These are phyloP conservation scores for Clarias platycephalus DNA, from an alignment of 2,797 vertebrate species.

Conservation along the genomic window DNA sequence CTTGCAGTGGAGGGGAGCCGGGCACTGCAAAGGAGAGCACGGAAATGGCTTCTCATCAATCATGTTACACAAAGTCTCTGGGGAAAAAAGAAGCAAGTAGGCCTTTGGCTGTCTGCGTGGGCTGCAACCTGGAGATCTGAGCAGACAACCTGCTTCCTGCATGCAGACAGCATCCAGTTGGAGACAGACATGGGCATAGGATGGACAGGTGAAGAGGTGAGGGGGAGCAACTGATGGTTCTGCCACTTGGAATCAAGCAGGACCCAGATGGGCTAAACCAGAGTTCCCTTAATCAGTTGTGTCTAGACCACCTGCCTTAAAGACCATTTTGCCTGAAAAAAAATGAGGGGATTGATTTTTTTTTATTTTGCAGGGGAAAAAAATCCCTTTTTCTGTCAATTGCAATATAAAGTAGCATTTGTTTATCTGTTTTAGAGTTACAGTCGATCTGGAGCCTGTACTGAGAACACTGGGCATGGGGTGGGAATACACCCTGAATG, in stretches of 20 bases:
- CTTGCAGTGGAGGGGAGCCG: conserved; percentile 56
- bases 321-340: conserved; percentile 1
- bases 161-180: conserved; percentile 34
- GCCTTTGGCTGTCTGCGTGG: conserved; percentile 62
- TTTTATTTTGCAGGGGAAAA: too few species aligned
- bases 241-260: conserved; percentile 20
- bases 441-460: neutral
- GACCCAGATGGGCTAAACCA: neutral
- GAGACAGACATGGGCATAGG: conserved; percentile 42
- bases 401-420: conserved; percentile 6
- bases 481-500: neutral
- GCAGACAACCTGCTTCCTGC: conserved; percentile 46
- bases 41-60: conserved; percentile 74
- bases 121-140: conserved; percentile 47
- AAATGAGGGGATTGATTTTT: conserved; percentile 8
- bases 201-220: conserved; percentile 36
- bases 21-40: conserved; percentile 57
- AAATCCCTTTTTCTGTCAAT: conserved; percentile 11
- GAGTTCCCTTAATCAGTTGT: conserved; percentile 20
- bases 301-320: conserved; percentile 15
- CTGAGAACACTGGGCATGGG: neutral
- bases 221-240: conserved; percentile 19
- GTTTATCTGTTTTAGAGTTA: neutral
- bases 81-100: conserved; percentile 50
- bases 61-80: conserved; percentile 59